These are phyloP conservation scores for Phengaris arion DNA, from an alignment of 2,888 invertebrate genomes.

Conservation along the genomic window DNA sequence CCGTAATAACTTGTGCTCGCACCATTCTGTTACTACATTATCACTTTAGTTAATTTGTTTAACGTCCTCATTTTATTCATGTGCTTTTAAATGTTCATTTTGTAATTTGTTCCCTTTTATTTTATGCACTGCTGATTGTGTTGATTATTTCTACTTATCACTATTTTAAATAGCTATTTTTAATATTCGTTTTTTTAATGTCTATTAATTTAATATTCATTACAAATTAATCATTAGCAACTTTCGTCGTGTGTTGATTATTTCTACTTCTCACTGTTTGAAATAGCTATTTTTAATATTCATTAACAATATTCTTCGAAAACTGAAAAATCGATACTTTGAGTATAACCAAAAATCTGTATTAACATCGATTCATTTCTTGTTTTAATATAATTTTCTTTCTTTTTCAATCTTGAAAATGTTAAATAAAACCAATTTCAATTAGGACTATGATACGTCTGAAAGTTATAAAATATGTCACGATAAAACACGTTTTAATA, in stretches of 20 bases:
- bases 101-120: background rate
- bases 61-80: conserved; percentile 13
- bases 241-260: background rate
- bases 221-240: background rate
- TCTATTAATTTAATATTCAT: too few relatives aligned
- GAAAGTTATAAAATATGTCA: background rate
- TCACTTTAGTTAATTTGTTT: conserved; percentile 24
- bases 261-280: background rate
- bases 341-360: too few relatives aligned
- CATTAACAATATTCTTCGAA: background rate
- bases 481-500: conserved; percentile 22
- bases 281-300: background rate
- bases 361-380: too few relatives aligned
- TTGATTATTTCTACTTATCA: background rate
- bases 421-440: too few relatives aligned
- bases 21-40: conserved; percentile 29
- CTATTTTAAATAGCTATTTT: background rate
- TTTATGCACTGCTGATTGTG: background rate
- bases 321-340: too few relatives aligned
- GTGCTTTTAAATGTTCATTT: conserved; percentile 9
- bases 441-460: too few relatives aligned
- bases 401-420: too few relatives aligned
- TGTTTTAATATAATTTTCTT: too few relatives aligned
- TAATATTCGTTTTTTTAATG: background rate
- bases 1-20: conserved; percentile 22